These are phyloP conservation scores for Octodon degus DNA, from an alignment of 2,113 vertebrate species.

Conservation along the genomic window DNA sequence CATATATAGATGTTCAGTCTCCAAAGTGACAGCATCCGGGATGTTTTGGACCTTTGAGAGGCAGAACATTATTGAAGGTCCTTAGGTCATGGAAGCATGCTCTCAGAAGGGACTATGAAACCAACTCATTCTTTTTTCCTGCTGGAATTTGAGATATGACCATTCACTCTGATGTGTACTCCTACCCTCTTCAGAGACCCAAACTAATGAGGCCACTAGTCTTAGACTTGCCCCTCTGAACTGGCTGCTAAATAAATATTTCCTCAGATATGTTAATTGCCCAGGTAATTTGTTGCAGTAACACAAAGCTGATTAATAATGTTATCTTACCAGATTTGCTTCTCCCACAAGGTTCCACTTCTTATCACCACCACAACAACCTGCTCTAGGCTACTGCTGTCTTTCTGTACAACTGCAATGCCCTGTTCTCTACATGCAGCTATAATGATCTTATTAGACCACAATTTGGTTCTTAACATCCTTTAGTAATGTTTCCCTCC, in stretches of 20 bases:
- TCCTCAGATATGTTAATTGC: not conserved
- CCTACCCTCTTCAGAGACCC: not conserved
- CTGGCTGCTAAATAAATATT: not conserved
- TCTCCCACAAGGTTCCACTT: not conserved
- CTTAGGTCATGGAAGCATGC: not conserved
- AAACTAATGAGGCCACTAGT: not conserved
- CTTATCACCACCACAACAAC: too few relatives aligned
- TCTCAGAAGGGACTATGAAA: not conserved
- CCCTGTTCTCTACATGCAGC: fast-evolving
- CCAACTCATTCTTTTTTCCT: not conserved
- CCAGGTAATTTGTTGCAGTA: not conserved
- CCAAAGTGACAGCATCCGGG: too few relatives aligned
- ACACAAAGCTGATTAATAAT: not conserved
- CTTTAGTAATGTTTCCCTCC: not conserved
- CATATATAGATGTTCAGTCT: not conserved
- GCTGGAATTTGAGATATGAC: not conserved
- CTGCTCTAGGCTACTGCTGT: not conserved
- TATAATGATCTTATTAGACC: not conserved
- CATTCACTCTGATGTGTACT: not conserved
- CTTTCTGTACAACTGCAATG: not conserved
- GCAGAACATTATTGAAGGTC: not conserved
- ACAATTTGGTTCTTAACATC: not conserved
- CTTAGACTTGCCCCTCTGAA: not conserved
- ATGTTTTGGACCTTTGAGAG: not conserved
- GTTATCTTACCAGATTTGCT: fast-evolving